Conservation (phyloP, 1,140 invertebrate genomes). For the Atopsyche davidsoni region DNA sequence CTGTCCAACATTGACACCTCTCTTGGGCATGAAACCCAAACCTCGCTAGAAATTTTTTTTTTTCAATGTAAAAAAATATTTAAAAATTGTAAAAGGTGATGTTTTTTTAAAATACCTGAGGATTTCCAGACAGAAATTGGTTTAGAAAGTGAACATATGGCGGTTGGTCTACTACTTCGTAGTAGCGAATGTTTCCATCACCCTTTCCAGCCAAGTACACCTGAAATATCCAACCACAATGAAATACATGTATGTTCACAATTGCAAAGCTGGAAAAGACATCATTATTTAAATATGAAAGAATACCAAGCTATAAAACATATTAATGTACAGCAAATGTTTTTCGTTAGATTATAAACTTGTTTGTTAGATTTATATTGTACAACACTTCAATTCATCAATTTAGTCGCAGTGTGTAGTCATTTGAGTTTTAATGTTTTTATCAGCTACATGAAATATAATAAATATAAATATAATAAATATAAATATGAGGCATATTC, state of each 20-base stretch:
- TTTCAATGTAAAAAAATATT: constrained; percentile 12
- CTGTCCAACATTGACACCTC: constrained; percentile 72
- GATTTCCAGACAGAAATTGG: constrained; percentile 85
- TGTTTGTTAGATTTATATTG: neutral
- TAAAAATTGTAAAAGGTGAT: constrained; percentile 13
- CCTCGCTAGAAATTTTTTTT: constrained; percentile 60
- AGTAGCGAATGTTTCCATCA: constrained; percentile 92
- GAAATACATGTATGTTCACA: too few species aligned
- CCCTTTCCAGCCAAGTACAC: constrained; percentile 65
- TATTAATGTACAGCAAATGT: too few species aligned
- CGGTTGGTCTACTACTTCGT: constrained; percentile 79
- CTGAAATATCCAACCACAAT: too few species aligned
- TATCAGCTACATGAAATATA: too few species aligned
- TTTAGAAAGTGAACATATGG: constrained; percentile 86
- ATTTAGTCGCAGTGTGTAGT: too few species aligned
- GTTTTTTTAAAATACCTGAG: constrained; percentile 53
- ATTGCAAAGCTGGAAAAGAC: too few species aligned
- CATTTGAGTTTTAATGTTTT: too few species aligned
- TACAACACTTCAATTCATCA: neutral
- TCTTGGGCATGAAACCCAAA: constrained; percentile 87
- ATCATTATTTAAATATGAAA: too few species aligned
- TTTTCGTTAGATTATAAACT: too few species aligned
- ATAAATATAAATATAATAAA: too few species aligned
- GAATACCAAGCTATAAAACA: too few species aligned
- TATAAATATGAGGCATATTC: too few species aligned